Evolutionary conservation across 1,140 invertebrate genomes (phyloP).

Genomic region (Ctenoplectra terminalis): DNA sequence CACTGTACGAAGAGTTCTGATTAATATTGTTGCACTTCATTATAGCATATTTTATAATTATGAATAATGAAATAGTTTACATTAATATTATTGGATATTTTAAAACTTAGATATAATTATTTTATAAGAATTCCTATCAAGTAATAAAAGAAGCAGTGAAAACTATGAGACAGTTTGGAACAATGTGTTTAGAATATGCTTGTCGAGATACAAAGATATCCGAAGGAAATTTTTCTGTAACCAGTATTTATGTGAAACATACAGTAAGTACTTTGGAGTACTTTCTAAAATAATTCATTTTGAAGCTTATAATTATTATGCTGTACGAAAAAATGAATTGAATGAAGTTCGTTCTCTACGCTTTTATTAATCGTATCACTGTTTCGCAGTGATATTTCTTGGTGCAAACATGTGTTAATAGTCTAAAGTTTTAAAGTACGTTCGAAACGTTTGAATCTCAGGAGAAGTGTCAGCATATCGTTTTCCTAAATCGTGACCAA

Average conservation of each 20-base stretch:
- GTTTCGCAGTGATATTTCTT: neutral
- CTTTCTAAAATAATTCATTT: neutral
- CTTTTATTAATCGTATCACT: neutral
- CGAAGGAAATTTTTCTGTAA: neutral
- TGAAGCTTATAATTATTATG: neutral
- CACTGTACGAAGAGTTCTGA: neutral
- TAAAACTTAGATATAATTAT: neutral
- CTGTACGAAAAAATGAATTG: neutral
- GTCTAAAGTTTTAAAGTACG: neutral
- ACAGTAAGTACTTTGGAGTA: neutral
- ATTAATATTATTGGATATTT: conserved; percentile 10
- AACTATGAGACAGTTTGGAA: neutral
- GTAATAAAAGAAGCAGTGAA: neutral
- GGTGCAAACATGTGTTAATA: neutral
- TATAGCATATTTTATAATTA: neutral
- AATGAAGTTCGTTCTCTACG: neutral
- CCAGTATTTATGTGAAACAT: neutral
- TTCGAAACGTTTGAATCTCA: conserved; percentile 33
- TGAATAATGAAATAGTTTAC: neutral
- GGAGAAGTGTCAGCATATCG: neutral
- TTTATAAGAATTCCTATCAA: neutral
- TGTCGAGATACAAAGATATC: neutral
- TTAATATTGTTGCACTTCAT: conserved; percentile 20
- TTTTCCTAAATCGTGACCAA: neutral
- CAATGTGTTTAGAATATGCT: neutral